Evolutionary conservation across 2,113 vertebrate species (phyloP).

Genomic region (Phylloscopus whistleri): DNA sequence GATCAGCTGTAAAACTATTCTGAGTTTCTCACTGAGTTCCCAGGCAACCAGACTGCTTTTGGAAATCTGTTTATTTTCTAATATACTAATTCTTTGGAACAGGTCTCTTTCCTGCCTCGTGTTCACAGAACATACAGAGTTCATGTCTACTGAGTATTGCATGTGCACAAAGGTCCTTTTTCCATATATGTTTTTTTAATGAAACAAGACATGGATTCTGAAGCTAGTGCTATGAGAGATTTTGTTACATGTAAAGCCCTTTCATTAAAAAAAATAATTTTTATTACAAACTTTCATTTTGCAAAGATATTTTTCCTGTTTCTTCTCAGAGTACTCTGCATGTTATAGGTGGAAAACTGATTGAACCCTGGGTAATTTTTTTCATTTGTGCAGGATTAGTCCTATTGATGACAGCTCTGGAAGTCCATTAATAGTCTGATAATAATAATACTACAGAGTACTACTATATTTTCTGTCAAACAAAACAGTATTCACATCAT

Average conservation of each 20-base stretch:
- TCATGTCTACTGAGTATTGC: not conserved
- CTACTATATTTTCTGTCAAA: not conserved
- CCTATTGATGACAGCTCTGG: not conserved
- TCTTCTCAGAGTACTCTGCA: not conserved
- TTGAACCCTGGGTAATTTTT: not conserved
- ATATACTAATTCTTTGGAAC: not conserved
- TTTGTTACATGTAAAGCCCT: not conserved
- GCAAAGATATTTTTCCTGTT: not conserved
- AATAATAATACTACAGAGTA: not conserved
- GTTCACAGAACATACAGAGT: not conserved
- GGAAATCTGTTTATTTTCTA: not conserved
- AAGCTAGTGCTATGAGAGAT: not conserved
- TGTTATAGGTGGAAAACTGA: not conserved
- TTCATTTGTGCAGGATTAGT: not conserved
- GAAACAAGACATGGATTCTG: not conserved
- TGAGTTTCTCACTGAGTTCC: not conserved
- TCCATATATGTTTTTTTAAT: not conserved
- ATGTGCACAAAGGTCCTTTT: not conserved
- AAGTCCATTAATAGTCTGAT: not conserved
- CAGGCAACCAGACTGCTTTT: not conserved
- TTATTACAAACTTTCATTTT: not conserved
- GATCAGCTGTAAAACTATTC: not conserved
- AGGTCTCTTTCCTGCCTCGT: not conserved
- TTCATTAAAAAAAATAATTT: not conserved
- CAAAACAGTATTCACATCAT: not conserved